These are phyloP conservation scores for Vanessa cardui DNA, from an alignment of 2,888 invertebrate genomes.

Conservation along the genomic window DNA sequence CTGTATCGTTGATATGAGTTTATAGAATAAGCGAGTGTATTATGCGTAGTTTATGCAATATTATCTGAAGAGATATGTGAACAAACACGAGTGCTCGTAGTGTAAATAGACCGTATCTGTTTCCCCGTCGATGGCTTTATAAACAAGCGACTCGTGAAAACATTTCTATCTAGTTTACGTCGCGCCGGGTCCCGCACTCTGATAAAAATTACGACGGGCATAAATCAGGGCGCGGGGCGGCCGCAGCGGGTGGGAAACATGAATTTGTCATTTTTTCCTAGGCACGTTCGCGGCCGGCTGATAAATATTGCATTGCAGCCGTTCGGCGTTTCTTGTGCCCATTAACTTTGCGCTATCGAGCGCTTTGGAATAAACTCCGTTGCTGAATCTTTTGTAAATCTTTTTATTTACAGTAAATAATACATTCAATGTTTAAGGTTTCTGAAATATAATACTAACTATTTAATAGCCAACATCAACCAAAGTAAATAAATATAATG, in stretches of 20 bases:
- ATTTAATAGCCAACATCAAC: too few species aligned
- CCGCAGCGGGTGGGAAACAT: conserved; percentile 63
- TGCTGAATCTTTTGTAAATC: conserved; percentile 61
- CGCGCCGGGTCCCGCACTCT: conserved; percentile 68
- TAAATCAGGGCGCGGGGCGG: conserved; percentile 67
- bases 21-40: conserved; percentile 60
- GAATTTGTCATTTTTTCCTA: conserved; percentile 82
- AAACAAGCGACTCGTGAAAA: conserved; percentile 79
- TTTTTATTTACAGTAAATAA: conserved; percentile 40
- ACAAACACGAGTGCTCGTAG: conserved; percentile 62
- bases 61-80: conserved; percentile 74
- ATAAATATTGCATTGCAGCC: conserved; percentile 81
- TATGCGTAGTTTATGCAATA: conserved; percentile 68
- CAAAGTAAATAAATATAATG: too few species aligned
- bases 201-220: conserved; percentile 78
- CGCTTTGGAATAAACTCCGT: conserved; percentile 62
- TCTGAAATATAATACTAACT: too few species aligned
- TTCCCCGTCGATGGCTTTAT: conserved; percentile 77
- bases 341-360: conserved; percentile 38
- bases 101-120: conserved; percentile 77
- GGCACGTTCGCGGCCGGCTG: conserved; percentile 77
- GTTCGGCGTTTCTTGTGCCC: conserved; percentile 63
- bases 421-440: not conserved
- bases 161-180: conserved; percentile 76
- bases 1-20: conserved; percentile 53